Percentiles rank a stretch among this genome's conserved stretches.
Evolutionary conservation across 1,140 invertebrate genomes (phyloP).

Genomic region (Melipona quadrifasciata): DNA sequence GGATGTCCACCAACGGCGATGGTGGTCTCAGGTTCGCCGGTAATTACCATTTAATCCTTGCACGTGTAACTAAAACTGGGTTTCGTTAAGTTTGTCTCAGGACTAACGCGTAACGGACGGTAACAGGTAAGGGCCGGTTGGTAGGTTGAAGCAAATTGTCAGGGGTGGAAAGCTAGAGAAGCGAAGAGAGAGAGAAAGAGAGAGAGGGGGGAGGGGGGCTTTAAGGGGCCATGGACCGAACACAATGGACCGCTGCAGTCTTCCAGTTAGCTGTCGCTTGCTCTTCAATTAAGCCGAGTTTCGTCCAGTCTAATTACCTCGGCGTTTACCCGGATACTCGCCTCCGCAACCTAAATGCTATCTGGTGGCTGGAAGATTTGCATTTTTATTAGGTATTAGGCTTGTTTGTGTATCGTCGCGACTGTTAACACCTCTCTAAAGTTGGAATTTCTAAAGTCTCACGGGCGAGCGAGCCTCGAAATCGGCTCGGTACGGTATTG

Average conservation of each 20-base stretch:
- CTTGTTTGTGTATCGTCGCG: neutral
- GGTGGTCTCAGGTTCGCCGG: neutral
- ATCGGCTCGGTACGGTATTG: too few relatives aligned
- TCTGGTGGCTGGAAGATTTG: constrained; percentile 3
- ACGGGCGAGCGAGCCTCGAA: too few relatives aligned
- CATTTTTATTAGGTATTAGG: neutral
- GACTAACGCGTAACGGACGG: constrained; percentile 1
- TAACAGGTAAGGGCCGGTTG: constrained; percentile 17
- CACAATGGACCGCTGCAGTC: constrained; percentile 28
- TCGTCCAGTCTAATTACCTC: constrained; percentile 55
- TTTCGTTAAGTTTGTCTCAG: constrained; percentile 12
- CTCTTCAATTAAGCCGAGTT: constrained; percentile 49
- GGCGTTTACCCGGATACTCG: constrained; percentile 7
- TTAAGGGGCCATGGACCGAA: neutral
- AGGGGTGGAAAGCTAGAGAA: constrained; percentile 2
- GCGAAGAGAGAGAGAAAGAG: neutral
- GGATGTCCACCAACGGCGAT: neutral
- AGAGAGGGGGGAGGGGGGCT: neutral
- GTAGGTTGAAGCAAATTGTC: constrained; percentile 24
- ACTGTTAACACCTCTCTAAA: neutral
- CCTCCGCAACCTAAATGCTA: constrained; percentile 38
- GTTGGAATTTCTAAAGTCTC: neutral
- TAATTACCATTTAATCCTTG: constrained; percentile 22
- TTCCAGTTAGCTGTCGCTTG: constrained; percentile 43
- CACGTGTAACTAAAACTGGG: neutral